Evolutionary conservation across 2,797 vertebrate genomes (phyloP).

Genomic region (Morelia viridis): DNA sequence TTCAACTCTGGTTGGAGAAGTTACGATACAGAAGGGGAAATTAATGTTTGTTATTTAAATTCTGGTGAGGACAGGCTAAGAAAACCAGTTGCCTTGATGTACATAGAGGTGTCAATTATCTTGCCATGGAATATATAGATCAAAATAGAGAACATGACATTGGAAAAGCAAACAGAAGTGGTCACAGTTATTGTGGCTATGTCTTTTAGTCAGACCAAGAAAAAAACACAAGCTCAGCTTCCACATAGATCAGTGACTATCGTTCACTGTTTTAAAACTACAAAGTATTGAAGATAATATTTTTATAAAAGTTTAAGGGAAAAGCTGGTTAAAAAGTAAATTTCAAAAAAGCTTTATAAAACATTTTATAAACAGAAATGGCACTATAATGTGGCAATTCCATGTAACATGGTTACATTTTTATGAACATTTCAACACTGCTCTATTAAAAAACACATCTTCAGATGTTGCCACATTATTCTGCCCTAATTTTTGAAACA

Average conservation of each 20-base stretch:
- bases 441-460: neutral
- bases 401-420: neutral
- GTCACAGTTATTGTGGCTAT: slow-evolving; percentile 54
- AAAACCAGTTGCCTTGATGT: slow-evolving; percentile 72
- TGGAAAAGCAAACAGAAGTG: slow-evolving; percentile 57
- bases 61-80: slow-evolving; percentile 67
- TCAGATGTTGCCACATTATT: neutral
- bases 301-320: neutral
- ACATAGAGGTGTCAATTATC: slow-evolving; percentile 65
- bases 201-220: slow-evolving; percentile 44
- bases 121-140: slow-evolving; percentile 68
- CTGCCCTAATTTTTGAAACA: neutral
- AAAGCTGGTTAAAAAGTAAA: neutral
- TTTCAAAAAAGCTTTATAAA: neutral
- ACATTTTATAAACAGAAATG: slow-evolving; percentile 21
- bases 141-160: slow-evolving; percentile 70
- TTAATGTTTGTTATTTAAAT: slow-evolving; percentile 47
- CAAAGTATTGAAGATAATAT: slow-evolving; percentile 24
- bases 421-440: neutral
- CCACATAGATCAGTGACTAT: slow-evolving; percentile 35
- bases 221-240: slow-evolving; percentile 1
- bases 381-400: neutral
- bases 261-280: neutral
- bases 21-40: slow-evolving; percentile 27
- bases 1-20: slow-evolving; percentile 42